Conservation (phyloP, 2,113 vertebrate species). For the Egretta garzetta region DNA sequence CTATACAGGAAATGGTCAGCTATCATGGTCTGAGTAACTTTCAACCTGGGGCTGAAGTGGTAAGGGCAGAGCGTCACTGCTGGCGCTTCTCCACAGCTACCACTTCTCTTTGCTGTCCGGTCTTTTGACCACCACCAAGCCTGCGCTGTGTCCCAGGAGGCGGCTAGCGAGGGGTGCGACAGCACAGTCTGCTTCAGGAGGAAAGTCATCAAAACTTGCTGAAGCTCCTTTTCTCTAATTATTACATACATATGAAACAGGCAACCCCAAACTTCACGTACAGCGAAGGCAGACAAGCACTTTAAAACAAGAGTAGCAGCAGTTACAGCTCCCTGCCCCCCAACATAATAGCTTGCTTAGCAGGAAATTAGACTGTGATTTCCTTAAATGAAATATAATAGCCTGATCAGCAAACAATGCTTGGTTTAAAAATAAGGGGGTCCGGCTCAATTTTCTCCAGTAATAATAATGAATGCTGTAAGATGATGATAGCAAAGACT, state of each 20-base stretch:
- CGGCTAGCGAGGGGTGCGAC: constrained; percentile 37
- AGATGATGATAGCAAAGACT: background rate
- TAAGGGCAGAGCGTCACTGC: background rate
- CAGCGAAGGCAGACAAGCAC: background rate
- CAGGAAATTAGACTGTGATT: background rate
- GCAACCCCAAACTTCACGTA: background rate
- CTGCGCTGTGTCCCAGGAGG: background rate
- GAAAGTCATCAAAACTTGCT: background rate
- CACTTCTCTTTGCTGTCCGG: background rate
- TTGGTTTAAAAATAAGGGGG: constrained; percentile 21
- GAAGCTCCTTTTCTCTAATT: background rate
- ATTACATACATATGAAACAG: background rate
- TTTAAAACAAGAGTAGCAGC: background rate
- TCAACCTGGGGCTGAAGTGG: background rate
- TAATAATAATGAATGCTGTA: background rate
- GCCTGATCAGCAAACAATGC: constrained; percentile 30
- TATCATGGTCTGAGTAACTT: background rate
- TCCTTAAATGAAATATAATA: constrained; percentile 20
- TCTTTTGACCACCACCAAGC: background rate
- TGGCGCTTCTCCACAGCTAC: background rate
- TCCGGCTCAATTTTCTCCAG: background rate
- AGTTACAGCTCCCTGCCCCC: background rate
- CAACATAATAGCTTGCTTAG: background rate
- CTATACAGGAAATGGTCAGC: background rate
- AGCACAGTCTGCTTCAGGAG: background rate